These are phyloP conservation scores for Saccostrea cuccullata DNA, from an alignment of 1,140 invertebrate genomes.

Conservation along the genomic window DNA sequence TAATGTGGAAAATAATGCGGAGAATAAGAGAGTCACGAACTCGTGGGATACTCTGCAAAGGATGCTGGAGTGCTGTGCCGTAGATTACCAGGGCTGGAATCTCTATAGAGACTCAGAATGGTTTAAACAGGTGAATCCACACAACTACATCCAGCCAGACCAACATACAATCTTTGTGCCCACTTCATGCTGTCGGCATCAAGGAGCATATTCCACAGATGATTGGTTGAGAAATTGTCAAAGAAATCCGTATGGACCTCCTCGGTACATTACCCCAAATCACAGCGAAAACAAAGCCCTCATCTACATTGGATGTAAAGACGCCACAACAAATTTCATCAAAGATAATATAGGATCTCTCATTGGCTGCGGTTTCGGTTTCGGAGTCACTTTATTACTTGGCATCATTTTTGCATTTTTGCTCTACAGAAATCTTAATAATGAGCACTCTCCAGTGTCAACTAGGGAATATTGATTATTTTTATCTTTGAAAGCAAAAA, in stretches of 20 bases:
- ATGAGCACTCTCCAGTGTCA: background rate
- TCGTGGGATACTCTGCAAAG: constrained; percentile 7
- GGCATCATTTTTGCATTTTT: constrained; percentile 3
- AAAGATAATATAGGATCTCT: background rate
- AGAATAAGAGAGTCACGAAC: background rate
- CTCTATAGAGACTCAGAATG: constrained; percentile 5
- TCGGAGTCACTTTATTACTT: background rate
- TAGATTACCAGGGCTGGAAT: constrained; percentile 3
- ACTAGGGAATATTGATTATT: background rate
- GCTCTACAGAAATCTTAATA: background rate
- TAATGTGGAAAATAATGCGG: constrained; percentile 7
- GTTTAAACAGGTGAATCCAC: constrained; percentile 19
- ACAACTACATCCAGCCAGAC: background rate
- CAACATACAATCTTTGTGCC: constrained; percentile 14
- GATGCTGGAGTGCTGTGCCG: constrained; percentile 14
- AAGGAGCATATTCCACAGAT: background rate
- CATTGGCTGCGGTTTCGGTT: constrained; percentile 6
- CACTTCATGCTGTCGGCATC: constrained; percentile 30
- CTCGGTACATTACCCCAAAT: background rate
- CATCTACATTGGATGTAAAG: background rate
- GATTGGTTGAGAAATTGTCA: constrained; percentile 19
- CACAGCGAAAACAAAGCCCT: background rate
- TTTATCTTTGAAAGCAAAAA: background rate
- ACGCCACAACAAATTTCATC: background rate
- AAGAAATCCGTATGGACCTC: background rate